phyloP scores from a whole-genome alignment of 2,797 vertebrate species.

The Distichodus sexfasciatus region DNA sequence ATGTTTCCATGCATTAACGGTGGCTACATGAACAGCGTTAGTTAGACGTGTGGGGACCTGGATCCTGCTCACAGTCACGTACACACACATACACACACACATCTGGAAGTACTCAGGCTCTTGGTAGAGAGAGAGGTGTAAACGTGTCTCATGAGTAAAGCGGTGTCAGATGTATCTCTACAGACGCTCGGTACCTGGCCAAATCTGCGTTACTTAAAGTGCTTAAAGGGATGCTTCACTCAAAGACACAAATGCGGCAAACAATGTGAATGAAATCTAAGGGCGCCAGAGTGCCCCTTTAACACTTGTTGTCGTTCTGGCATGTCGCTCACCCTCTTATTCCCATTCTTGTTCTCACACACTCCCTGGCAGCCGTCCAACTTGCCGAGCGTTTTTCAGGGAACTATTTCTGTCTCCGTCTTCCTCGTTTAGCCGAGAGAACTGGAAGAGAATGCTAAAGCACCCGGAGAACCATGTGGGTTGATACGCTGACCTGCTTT shows the following conservation, averaged over 20 bases:
- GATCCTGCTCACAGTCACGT: too few species aligned
- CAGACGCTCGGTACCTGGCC: conserved; percentile 19
- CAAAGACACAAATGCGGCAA: too few species aligned
- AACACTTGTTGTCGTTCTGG: conserved; percentile 23
- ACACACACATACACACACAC: not conserved
- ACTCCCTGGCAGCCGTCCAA: not conserved
- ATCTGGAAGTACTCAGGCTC: conserved; percentile 42
- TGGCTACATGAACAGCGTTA: not conserved
- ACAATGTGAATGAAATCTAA: too few species aligned
- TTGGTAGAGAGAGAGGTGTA: conserved; percentile 31
- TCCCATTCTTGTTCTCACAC: not conserved
- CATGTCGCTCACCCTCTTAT: not conserved
- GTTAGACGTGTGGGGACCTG: conserved; percentile 6
- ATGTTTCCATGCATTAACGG: not conserved
- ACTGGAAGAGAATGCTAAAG: not conserved
- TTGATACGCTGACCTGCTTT: too few species aligned
- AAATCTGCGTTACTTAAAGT: too few species aligned
- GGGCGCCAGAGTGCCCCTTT: too few species aligned
- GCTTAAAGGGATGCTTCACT: too few species aligned
- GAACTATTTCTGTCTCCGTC: not conserved
- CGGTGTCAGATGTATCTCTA: conserved; percentile 31
- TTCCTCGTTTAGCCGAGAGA: not conserved
- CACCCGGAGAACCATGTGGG: too few species aligned
- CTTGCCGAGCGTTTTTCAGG: not conserved
- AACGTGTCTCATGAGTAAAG: conserved; percentile 25